A percentile compares a stretch with the other conserved stretches of the same genome.
These are phyloP conservation scores for Nothobranchius furzeri DNA, from an alignment of 2,113 vertebrate genomes.

Conservation along the genomic window DNA sequence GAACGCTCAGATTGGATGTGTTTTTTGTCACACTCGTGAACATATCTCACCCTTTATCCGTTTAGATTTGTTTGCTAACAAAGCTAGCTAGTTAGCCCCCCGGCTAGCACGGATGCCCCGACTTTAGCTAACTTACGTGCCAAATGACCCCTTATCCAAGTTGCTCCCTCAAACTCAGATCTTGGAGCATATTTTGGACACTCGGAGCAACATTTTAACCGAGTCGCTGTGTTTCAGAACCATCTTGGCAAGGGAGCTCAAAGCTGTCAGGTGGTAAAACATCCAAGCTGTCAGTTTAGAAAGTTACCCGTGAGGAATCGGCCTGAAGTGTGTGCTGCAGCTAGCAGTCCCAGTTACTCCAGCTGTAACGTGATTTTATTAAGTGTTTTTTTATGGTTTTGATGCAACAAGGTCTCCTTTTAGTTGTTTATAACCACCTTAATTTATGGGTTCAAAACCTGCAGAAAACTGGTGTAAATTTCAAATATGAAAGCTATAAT, in stretches of 20 bases:
- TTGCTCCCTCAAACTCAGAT: background rate
- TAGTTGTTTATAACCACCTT: background rate
- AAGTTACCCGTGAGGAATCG: conserved; percentile 41
- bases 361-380: background rate
- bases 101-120: conserved; percentile 31
- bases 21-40: background rate
- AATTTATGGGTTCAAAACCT: too few relatives aligned
- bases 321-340: conserved; percentile 15
- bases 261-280: background rate
- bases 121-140: conserved; percentile 35
- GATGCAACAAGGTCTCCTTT: background rate
- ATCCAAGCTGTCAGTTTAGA: conserved; percentile 36
- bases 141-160: conserved; percentile 6
- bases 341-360: background rate
- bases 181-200: background rate
- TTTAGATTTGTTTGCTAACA: conserved; percentile 30
- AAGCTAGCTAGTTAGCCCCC: conserved; percentile 37
- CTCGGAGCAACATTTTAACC: background rate
- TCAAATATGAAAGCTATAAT: too few relatives aligned
- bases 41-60: background rate
- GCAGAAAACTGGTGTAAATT: too few relatives aligned
- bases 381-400: too few relatives aligned
- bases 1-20: background rate
- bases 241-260: background rate
- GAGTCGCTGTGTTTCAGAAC: background rate